A percentile compares a stretch with the other conserved stretches of the same genome.
These are phyloP conservation scores for Tyrannus savana DNA, from an alignment of 2,113 vertebrate genomes.

Conservation along the genomic window DNA sequence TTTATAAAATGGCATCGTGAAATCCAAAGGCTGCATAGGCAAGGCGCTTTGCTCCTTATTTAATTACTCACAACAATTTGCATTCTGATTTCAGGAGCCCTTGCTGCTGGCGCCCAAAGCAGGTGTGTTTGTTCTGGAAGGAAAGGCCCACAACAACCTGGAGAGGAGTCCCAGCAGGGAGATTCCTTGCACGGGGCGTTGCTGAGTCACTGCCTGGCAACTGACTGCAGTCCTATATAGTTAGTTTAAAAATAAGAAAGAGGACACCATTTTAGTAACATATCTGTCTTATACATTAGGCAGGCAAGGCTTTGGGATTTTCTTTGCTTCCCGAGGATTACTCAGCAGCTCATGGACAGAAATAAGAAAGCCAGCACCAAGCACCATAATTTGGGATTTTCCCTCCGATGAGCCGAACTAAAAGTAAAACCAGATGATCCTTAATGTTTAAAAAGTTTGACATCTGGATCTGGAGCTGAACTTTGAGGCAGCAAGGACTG, in stretches of 20 bases:
- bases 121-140: neutral
- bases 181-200: neutral
- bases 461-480: neutral
- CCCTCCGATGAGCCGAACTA: neutral
- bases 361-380: neutral
- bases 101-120: neutral
- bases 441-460: neutral
- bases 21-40: neutral
- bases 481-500: neutral
- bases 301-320: neutral
- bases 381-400: neutral
- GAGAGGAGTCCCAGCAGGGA: neutral
- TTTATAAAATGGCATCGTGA: neutral
- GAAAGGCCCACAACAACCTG: too few relatives aligned
- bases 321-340: slow-evolving; percentile 1
- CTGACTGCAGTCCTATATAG: neutral
- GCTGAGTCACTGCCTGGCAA: neutral
- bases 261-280: neutral
- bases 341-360: neutral
- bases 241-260: slow-evolving; percentile 15
- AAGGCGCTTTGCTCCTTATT: neutral
- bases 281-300: neutral
- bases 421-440: neutral
- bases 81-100: neutral
- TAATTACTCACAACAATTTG: neutral